phyloP scores from a whole-genome alignment of 2,888 invertebrate species.

The Metalampra italica region DNA sequence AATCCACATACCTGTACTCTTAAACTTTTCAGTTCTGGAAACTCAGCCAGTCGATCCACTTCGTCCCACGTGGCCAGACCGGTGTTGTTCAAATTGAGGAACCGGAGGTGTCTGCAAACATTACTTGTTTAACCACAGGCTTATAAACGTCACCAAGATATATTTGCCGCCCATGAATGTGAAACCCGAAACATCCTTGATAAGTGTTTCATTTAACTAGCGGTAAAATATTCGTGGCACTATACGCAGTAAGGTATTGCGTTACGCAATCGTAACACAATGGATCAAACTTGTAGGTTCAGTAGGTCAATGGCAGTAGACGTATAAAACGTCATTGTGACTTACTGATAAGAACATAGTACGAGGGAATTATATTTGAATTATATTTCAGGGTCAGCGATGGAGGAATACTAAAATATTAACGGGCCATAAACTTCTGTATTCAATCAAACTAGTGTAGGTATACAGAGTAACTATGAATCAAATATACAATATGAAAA shows the following conservation, averaged over 20 bases:
- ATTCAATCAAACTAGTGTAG: background rate
- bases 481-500: no score
- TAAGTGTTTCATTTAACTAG: background rate
- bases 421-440: no score
- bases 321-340: slow-evolving; percentile 30
- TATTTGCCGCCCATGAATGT: background rate
- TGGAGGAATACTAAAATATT: background rate
- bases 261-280: slow-evolving; percentile 21
- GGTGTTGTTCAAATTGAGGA: slow-evolving; percentile 91
- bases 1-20: slow-evolving; percentile 83
- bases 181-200: background rate
- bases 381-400: background rate
- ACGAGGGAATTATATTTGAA: background rate
- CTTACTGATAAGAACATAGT: slow-evolving; percentile 6
- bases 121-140: slow-evolving; percentile 2
- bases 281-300: slow-evolving; percentile 38
- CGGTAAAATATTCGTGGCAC: background rate
- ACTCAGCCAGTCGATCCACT: slow-evolving; percentile 90
- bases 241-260: background rate
- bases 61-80: slow-evolving; percentile 92
- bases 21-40: slow-evolving; percentile 89
- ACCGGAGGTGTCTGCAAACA: slow-evolving; percentile 80
- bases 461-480: no score
- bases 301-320: slow-evolving; percentile 55
- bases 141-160: background rate